phyloP scores from a whole-genome alignment of 1,140 invertebrate species.

The Odontomachus brunneus region DNA sequence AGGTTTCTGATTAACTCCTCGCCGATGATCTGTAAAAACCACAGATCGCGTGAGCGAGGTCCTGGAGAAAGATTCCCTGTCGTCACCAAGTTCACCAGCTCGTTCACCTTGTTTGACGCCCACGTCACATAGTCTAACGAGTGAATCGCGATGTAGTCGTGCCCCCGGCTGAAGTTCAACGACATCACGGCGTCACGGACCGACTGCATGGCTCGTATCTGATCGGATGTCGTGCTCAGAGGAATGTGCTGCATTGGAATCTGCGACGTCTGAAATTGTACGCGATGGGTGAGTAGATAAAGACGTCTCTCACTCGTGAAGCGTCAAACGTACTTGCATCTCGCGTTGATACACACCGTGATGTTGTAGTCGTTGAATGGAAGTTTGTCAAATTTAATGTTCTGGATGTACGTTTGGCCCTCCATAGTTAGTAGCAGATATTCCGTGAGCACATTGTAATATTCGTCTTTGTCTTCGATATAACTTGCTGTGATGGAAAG shows the following conservation, averaged over 20 bases:
- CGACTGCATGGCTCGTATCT: conserved; percentile 80
- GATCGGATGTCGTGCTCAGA: conserved; percentile 78
- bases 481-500: conserved; percentile 50
- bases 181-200: conserved; percentile 75
- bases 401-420: conserved; percentile 82
- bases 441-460: conserved; percentile 81
- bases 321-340: neutral
- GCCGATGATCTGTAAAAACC: conserved; percentile 84
- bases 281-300: neutral
- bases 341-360: conserved; percentile 76
- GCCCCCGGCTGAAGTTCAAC: conserved; percentile 77
- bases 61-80: neutral
- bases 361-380: conserved; percentile 83
- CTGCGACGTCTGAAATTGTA: conserved; percentile 77
- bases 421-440: conserved; percentile 81
- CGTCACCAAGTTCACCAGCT: neutral
- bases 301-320: neutral
- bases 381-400: conserved; percentile 81
- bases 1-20: conserved; percentile 87
- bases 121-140: conserved; percentile 81
- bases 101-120: conserved; percentile 80
- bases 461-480: conserved; percentile 79
- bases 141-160: conserved; percentile 77
- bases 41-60: neutral
- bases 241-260: conserved; percentile 82